Percentiles rank a stretch among this genome's conserved stretches.
These are phyloP conservation scores for Neopipo cinnamomea DNA, from an alignment of 2,113 vertebrate genomes.

Conservation along the genomic window DNA sequence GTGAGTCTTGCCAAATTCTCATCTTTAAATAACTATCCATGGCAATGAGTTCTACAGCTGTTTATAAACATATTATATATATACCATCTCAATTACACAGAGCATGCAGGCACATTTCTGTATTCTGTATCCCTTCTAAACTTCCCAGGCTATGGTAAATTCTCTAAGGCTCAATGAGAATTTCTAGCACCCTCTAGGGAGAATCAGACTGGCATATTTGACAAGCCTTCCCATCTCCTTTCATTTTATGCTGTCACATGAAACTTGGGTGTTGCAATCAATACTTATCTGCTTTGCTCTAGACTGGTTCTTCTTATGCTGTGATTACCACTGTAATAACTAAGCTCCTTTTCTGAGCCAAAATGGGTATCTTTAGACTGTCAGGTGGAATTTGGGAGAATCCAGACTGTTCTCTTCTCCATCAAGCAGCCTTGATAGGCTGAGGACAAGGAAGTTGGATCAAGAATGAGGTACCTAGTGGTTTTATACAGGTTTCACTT, in stretches of 20 bases:
- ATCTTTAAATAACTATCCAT: conserved; percentile 45
- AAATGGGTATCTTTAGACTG: not conserved
- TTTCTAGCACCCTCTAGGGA: conserved; percentile 41
- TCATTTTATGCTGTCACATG: conserved; percentile 42
- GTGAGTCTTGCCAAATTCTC: conserved; percentile 25
- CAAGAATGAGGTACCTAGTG: not conserved
- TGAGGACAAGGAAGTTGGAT: not conserved
- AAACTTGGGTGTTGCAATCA: conserved; percentile 46
- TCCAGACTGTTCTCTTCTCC: not conserved
- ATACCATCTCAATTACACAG: conserved; percentile 32
- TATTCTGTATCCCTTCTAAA: conserved; percentile 2
- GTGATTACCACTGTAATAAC: conserved; percentile 18
- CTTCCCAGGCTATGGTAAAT: not conserved
- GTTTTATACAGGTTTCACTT: not conserved
- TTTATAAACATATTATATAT: conserved; percentile 43
- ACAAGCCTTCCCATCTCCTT: conserved; percentile 36
- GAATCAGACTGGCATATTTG: conserved; percentile 23
- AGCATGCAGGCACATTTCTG: not conserved
- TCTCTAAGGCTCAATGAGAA: conserved; percentile 13
- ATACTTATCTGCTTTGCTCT: conserved; percentile 49
- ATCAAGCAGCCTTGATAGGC: not conserved
- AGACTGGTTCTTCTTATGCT: not conserved
- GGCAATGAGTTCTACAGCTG: conserved; percentile 42
- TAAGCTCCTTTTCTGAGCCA: not conserved
- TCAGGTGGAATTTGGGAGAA: not conserved